A percentile compares a stretch with the other conserved stretches of the same genome.
phyloP scores from a whole-genome alignment of 2,113 vertebrate genomes.

The Calyptommatus sinebrachiatus region DNA sequence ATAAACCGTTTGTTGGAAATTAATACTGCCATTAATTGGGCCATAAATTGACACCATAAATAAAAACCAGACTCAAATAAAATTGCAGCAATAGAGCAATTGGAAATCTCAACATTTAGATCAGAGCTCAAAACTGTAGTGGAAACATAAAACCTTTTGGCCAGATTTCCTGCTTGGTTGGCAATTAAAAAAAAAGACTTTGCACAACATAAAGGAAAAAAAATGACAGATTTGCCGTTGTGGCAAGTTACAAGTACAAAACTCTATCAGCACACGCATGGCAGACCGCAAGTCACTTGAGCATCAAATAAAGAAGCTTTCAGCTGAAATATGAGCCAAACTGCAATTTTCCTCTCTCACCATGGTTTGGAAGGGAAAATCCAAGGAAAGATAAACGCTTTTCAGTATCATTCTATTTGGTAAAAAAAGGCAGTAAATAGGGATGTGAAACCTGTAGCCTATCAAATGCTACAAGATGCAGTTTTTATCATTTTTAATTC shows the following conservation, averaged over 20 bases:
- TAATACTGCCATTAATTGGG: background rate
- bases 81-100: background rate
- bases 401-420: background rate
- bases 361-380: background rate
- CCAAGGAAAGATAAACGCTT: background rate
- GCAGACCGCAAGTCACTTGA: slow-evolving; percentile 31
- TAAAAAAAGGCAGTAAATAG: background rate
- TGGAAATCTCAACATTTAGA: background rate
- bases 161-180: background rate
- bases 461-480: background rate
- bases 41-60: background rate
- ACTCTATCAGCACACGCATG: slow-evolving; percentile 31
- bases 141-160: background rate
- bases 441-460: background rate
- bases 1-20: background rate
- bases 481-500: background rate
- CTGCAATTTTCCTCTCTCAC: background rate
- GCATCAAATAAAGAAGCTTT: slow-evolving; percentile 8
- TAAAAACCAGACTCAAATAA: background rate
- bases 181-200: background rate
- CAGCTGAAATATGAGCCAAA: background rate
- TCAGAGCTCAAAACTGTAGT: background rate
- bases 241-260: slow-evolving; percentile 13
- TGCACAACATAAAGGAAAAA: background rate
- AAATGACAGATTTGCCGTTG: slow-evolving; percentile 25